Conservation (phyloP, 1,140 invertebrate genomes). For the Caenorhabditis latens region DNA sequence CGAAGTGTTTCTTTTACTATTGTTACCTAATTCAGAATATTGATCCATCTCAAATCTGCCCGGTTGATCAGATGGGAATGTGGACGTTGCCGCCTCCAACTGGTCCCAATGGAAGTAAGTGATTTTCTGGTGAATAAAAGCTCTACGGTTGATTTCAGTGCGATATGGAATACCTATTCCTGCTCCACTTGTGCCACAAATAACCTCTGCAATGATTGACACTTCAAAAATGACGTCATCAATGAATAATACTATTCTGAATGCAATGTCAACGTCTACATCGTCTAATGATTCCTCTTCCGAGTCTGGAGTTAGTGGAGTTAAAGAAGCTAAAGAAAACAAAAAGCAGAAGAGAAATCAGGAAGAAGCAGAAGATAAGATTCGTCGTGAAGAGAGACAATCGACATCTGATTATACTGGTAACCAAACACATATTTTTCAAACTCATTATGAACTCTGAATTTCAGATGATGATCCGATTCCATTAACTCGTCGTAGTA, state of each 20-base stretch:
- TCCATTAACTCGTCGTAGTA: constrained; percentile 23
- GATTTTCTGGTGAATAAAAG: neutral
- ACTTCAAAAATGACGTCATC: constrained; percentile 14
- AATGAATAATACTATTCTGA: neutral
- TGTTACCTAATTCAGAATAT: neutral
- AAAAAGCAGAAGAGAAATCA: constrained; percentile 3
- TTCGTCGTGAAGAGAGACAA: constrained; percentile 16
- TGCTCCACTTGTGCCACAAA: constrained; percentile 13
- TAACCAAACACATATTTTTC: neutral
- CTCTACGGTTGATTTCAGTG: neutral
- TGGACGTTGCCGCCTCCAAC: constrained; percentile 35
- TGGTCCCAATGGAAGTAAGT: constrained; percentile 18
- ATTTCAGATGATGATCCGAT: constrained; percentile 23
- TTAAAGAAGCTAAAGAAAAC: constrained; percentile 7
- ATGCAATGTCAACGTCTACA: constrained; percentile 2
- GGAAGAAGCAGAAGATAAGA: neutral
- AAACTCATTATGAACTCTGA: neutral
- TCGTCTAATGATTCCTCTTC: constrained; percentile 35
- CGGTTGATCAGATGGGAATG: constrained; percentile 36
- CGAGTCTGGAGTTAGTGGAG: constrained; percentile 31
- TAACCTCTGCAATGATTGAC: constrained; percentile 17
- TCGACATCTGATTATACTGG: constrained; percentile 44
- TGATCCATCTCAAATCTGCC: constrained; percentile 29
- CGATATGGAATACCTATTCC: constrained; percentile 34
- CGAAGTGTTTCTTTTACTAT: neutral